A percentile compares a stretch with the other conserved stretches of the same genome.
Conservation (phyloP, 2,797 vertebrate species). For the Sebastes minor region DNA sequence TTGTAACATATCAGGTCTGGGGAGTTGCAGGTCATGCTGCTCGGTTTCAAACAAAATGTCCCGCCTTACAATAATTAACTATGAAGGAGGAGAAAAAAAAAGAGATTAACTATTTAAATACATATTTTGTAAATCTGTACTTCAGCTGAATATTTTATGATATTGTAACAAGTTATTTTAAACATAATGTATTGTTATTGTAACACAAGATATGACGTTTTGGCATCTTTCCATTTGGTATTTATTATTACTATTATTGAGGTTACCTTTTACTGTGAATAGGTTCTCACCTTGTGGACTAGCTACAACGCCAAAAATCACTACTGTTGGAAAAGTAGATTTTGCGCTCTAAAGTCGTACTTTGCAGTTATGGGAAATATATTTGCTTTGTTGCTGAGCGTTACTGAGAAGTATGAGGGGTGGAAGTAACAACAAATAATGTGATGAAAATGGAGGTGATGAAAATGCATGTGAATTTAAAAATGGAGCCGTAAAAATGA, state of each 20-base stretch:
- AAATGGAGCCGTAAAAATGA: no score
- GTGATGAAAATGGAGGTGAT: no score
- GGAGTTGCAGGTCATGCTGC: constrained; percentile 46
- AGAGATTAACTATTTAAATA: constrained; percentile 66
- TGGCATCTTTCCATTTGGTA: constrained; percentile 51
- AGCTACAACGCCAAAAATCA: constrained; percentile 60
- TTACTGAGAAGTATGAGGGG: not conserved
- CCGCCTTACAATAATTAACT: constrained; percentile 46
- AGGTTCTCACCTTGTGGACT: constrained; percentile 49
- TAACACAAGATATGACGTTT: constrained; percentile 50
- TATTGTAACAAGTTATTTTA: constrained; percentile 59
- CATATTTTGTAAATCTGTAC: constrained; percentile 69
- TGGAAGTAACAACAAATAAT: no score
- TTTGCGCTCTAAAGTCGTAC: constrained; percentile 2
- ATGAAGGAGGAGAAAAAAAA: not conserved
- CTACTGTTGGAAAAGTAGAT: not conserved
- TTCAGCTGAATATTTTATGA: constrained; percentile 64
- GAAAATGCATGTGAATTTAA: no score
- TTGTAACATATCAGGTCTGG: constrained; percentile 62
- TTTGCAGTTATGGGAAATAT: constrained; percentile 22
- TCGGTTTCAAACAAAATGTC: constrained; percentile 36
- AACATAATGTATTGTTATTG: constrained; percentile 47
- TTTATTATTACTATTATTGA: constrained; percentile 52
- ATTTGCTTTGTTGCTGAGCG: not conserved
- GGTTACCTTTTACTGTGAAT: constrained; percentile 66